phyloP scores from a whole-genome alignment of 2,888 invertebrate species.

The Sesia bembeciformis region DNA sequence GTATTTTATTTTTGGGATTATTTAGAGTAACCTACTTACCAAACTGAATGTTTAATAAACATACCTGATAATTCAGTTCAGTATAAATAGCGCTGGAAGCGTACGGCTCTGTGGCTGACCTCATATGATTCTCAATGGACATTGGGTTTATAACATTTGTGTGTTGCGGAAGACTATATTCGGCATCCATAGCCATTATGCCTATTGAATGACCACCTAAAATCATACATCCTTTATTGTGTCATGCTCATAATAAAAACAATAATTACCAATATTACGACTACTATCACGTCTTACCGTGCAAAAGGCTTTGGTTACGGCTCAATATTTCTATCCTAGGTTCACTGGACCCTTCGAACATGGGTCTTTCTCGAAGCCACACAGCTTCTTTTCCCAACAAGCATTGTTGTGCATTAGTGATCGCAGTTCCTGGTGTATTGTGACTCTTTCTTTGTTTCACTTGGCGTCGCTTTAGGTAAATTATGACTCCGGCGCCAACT shows the following conservation, averaged over 20 bases:
- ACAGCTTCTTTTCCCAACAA: constrained; percentile 64
- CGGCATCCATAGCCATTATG: constrained; percentile 63
- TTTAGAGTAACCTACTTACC: no score
- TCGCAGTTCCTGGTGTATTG: constrained; percentile 42
- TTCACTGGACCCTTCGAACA: constrained; percentile 60
- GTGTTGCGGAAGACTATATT: constrained; percentile 64
- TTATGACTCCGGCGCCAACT: constrained; percentile 47
- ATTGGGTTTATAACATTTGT: constrained; percentile 45
- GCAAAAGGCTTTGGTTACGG: constrained; percentile 57
- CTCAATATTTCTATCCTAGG: constrained; percentile 64
- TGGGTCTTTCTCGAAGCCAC: constrained; percentile 58
- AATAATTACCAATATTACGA: neutral
- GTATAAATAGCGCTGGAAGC: constrained; percentile 81
- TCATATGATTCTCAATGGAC: constrained; percentile 46
- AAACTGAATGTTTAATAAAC: constrained; percentile 1
- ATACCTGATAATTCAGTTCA: constrained; percentile 62
- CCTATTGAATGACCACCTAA: constrained; percentile 55
- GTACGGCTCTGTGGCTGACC: constrained; percentile 78
- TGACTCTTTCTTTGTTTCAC: constrained; percentile 59
- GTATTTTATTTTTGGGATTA: no score
- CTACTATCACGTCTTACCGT: constrained; percentile 28
- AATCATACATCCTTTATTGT: constrained; percentile 1
- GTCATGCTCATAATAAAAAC: neutral
- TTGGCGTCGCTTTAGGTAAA: constrained; percentile 52
- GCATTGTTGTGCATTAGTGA: constrained; percentile 61